These are phyloP conservation scores for Charanyca ferruginea DNA, from an alignment of 2,888 invertebrate species.

Conservation along the genomic window DNA sequence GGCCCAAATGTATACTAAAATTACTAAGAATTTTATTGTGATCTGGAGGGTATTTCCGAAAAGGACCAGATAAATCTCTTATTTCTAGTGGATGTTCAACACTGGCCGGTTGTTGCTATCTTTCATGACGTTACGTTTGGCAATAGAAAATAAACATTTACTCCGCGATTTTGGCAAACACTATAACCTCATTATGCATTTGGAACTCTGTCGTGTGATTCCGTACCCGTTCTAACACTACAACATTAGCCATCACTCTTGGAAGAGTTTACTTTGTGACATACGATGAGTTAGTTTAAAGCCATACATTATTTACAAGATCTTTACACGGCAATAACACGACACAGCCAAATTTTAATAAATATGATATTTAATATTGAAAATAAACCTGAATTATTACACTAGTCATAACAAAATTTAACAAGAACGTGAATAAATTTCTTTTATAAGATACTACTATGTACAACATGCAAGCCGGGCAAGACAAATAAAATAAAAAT, in stretches of 20 bases:
- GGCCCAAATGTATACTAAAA: constrained; percentile 83
- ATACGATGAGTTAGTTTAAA: constrained; percentile 74
- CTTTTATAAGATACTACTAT: constrained; percentile 82
- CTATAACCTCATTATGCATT: constrained; percentile 71
- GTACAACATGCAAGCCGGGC: constrained; percentile 89
- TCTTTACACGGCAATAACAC: constrained; percentile 72
- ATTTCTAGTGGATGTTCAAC: constrained; percentile 88
- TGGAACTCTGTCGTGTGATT: constrained; percentile 70
- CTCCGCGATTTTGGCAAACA: constrained; percentile 79
- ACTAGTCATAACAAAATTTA: constrained; percentile 88
- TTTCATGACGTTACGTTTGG: constrained; percentile 80
- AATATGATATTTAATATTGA: constrained; percentile 66
- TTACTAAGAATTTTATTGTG: constrained; percentile 86
- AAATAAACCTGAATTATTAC: constrained; percentile 80
- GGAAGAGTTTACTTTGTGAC: constrained; percentile 79
- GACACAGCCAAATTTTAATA: constrained; percentile 71
- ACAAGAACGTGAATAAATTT: constrained; percentile 86
- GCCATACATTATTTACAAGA: constrained; percentile 77
- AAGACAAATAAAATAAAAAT: constrained; percentile 85
- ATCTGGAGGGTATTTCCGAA: constrained; percentile 87
- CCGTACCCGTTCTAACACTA: constrained; percentile 70
- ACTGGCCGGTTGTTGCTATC: constrained; percentile 88
- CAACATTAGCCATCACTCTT: constrained; percentile 66
- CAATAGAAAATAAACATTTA: constrained; percentile 79
- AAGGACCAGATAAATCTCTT: constrained; percentile 86